Evolutionary conservation across 2,797 vertebrate genomes (phyloP), one percentile per base, ranked within the genome.

Genomic region (Ctenopoma kingsleyae): DNA sequence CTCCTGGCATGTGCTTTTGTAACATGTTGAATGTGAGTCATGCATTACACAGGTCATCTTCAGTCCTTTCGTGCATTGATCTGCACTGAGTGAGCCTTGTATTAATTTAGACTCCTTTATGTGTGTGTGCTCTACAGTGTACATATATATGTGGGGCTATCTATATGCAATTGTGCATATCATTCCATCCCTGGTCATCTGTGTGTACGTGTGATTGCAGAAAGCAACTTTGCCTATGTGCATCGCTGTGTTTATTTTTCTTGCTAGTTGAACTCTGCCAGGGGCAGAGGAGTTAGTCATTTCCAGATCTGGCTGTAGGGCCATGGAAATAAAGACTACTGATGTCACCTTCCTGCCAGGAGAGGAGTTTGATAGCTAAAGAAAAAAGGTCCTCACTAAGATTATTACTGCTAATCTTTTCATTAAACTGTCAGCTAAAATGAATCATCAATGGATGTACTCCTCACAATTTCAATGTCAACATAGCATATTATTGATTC

Each of bases 1-100:
- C 85, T 89, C 49, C 62, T 23, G 76, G 86, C 81, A 47, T 70
- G 71, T 86, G 36, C 64, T 82, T 85, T 83, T 74, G 73, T 74
- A 68, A 73, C 47, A 52, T 64, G 67, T 46, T 78, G 43, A 79
- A 72, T 61, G 65, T 71, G 87, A 89, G 67, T 71, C 84, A 88
- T 76, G 52, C 62, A 61, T 90, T 75, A 80, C 64, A 61, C 47
- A 74, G 74, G 80, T 71, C 9, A 4, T 57, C 74, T 67, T 73
- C 59, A 52, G 71, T 27, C 57, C 11, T 38, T 65, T 50, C 16
- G 52, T 12, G 19, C 73, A 82, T 71, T 30, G 43, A 81, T 80
- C 51, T 79, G 23, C 66, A 73, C 64, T 59, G 13, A 74, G 57
- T 65, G 19, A 72, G 46, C 12, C 13, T 74, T 73, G 40, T 52